These are phyloP conservation scores for Pollenia labialis DNA, from an alignment of 2,888 invertebrate species.

Conservation along the genomic window DNA sequence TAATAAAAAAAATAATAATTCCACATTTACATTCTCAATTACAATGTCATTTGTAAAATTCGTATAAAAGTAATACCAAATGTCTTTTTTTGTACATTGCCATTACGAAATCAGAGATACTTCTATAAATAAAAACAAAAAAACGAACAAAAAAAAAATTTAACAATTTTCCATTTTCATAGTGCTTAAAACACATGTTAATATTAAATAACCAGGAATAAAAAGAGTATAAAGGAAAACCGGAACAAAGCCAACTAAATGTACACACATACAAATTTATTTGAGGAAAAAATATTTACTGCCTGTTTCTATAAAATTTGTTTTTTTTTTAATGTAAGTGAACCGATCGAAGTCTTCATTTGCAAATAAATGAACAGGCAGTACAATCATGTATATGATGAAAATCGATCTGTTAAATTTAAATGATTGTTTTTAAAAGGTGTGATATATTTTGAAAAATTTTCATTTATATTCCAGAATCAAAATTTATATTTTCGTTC, in stretches of 20 bases:
- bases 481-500: too few relatives aligned
- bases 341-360: too few relatives aligned
- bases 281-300: neutral
- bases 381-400: too few relatives aligned
- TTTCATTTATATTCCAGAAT: too few relatives aligned
- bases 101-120: conserved; percentile 41
- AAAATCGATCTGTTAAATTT: too few relatives aligned
- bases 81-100: conserved; percentile 55
- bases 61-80: conserved; percentile 62
- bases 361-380: too few relatives aligned
- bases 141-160: conserved; percentile 47
- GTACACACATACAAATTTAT: neutral
- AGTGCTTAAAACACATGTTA: conserved; percentile 54
- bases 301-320: too few relatives aligned
- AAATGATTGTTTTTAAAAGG: too few relatives aligned
- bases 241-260: neutral
- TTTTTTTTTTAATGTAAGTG: too few relatives aligned
- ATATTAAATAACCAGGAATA: conserved; percentile 24
- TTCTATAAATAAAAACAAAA: conserved; percentile 19
- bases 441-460: too few relatives aligned
- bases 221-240: neutral
- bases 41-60: conserved; percentile 74
- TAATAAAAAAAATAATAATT: neutral
- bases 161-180: conserved; percentile 56
- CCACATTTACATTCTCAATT: conserved; percentile 36